phyloP scores from a whole-genome alignment of 2,888 invertebrate genomes.

The Hermodice carunculata region DNA sequence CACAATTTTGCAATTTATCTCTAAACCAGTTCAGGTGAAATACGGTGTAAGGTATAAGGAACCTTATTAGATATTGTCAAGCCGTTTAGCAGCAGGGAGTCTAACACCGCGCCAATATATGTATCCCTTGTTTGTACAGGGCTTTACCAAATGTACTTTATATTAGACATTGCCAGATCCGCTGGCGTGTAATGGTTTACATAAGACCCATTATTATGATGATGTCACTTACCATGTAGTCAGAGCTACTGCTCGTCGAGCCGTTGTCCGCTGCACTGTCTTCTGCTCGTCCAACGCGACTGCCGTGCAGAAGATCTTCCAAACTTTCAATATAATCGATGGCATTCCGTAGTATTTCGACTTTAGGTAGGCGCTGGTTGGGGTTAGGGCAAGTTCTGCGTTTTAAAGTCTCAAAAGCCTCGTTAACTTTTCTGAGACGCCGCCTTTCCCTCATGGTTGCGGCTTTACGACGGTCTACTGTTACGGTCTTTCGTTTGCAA shows the following conservation, averaged over 20 bases:
- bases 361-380: conserved; percentile 95
- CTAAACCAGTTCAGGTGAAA: too few relatives aligned
- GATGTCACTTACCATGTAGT: conserved; percentile 6
- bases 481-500: conserved; percentile 91
- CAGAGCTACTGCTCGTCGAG: background rate
- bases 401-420: conserved; percentile 96
- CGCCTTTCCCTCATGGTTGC: conserved; percentile 95
- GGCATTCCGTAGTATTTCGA: conserved; percentile 96
- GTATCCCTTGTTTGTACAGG: too few relatives aligned
- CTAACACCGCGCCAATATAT: too few relatives aligned
- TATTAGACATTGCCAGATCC: too few relatives aligned
- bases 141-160: too few relatives aligned
- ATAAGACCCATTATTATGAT: too few relatives aligned
- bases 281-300: background rate
- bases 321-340: conserved; percentile 94
- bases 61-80: too few relatives aligned
- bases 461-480: conserved; percentile 95
- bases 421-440: conserved; percentile 96
- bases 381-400: conserved; percentile 94
- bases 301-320: conserved; percentile 70
- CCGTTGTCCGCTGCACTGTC: background rate
- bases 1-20: too few relatives aligned
- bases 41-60: too few relatives aligned
- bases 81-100: too few relatives aligned
- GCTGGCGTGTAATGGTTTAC: too few relatives aligned